Percentiles rank a stretch among this genome's conserved stretches.
Evolutionary conservation across 2,113 vertebrate species (phyloP).

Genomic region (Aplodontia rufa): DNA sequence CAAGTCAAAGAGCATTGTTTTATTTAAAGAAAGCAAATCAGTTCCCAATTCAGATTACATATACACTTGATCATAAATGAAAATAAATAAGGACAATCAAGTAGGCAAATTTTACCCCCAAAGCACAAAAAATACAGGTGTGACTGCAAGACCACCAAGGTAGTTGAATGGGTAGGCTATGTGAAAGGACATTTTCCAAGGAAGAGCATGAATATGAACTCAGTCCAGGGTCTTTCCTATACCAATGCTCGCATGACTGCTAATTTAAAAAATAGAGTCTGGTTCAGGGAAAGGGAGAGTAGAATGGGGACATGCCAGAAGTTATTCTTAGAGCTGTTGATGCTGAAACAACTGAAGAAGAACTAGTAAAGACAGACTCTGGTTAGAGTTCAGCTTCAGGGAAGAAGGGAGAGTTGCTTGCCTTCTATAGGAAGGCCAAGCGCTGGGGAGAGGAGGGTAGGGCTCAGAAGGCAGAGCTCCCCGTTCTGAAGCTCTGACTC

Average conservation of each 20-base stretch:
- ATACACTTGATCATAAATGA: background rate
- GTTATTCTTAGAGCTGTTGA: background rate
- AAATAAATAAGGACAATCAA: background rate
- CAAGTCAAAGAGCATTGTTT: background rate
- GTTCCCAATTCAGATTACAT: background rate
- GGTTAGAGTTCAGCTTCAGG: background rate
- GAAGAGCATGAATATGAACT: background rate
- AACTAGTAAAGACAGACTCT: background rate
- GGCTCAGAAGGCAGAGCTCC: background rate
- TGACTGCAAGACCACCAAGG: background rate
- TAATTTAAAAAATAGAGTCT: background rate
- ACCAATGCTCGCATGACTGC: background rate
- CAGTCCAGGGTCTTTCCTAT: background rate
- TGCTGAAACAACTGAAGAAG: background rate
- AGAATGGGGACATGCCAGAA: background rate
- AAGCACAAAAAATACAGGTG: background rate
- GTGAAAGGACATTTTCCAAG: background rate
- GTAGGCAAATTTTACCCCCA: background rate
- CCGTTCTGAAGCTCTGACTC: background rate
- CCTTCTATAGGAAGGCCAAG: background rate
- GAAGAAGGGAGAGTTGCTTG: background rate
- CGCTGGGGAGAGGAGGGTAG: background rate
- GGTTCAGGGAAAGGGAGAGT: background rate
- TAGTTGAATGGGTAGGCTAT: background rate
- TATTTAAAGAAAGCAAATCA: background rate